A percentile compares a stretch with the other conserved stretches of the same genome.
Evolutionary conservation across 2,888 invertebrate genomes (phyloP).

Genomic region (Perizoma affinitatum): DNA sequence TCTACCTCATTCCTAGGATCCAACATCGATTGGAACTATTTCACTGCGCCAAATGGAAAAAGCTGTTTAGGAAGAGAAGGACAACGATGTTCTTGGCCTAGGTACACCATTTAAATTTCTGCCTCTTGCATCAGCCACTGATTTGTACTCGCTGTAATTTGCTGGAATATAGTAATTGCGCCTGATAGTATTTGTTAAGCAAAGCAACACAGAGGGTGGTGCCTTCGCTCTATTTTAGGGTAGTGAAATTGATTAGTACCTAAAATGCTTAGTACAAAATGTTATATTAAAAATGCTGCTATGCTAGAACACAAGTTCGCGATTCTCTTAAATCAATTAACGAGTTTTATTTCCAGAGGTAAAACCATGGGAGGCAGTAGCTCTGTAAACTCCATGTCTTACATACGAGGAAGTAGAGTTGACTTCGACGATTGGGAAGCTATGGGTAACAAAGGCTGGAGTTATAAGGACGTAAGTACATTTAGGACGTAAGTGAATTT

Average conservation of each 20-base stretch:
- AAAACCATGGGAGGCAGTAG: constrained; percentile 88
- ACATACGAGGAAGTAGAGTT: constrained; percentile 79
- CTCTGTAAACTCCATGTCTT: constrained; percentile 86
- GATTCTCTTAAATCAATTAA: too few species aligned
- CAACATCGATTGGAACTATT: constrained; percentile 87
- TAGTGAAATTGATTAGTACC: too few species aligned
- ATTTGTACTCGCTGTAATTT: too few species aligned
- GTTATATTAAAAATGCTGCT: too few species aligned
- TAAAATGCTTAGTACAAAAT: too few species aligned
- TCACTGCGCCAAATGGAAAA: constrained; percentile 83
- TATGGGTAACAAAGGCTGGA: constrained; percentile 85
- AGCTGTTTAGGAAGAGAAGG: constrained; percentile 81
- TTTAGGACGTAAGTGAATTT: too few species aligned
- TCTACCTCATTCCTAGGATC: constrained; percentile 82
- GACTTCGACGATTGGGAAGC: constrained; percentile 87
- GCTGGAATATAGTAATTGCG: too few species aligned
- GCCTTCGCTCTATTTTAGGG: too few species aligned
- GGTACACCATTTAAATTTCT: constrained; percentile 44
- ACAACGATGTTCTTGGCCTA: constrained; percentile 83
- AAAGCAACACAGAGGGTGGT: too few species aligned
- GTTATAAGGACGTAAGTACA: constrained; percentile 78
- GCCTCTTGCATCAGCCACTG: background rate
- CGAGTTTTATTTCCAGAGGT: constrained; percentile 61
- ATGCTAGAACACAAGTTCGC: too few species aligned
- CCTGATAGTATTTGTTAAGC: too few species aligned